Percentiles rank a stretch among this genome's conserved stretches.
Conservation (phyloP, 2,888 invertebrate species). For the Drosophila testacea region DNA sequence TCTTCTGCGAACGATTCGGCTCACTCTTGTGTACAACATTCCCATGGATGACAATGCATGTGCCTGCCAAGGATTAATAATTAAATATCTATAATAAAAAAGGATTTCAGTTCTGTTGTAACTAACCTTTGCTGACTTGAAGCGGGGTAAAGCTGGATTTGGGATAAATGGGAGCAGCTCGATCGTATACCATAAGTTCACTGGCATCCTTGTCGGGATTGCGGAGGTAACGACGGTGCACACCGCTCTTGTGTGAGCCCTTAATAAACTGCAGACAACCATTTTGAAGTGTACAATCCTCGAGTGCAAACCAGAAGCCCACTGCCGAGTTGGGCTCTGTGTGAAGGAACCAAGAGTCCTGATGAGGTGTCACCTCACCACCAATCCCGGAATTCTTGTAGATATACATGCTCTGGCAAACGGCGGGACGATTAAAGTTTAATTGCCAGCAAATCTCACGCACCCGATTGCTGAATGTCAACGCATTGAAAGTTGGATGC, state of each 20-base stretch:
- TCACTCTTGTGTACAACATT: conserved; percentile 97
- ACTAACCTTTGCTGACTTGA: conserved; percentile 93
- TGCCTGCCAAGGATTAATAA: conserved; percentile 86
- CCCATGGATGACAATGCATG: conserved; percentile 95
- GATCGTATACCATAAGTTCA: conserved; percentile 89
- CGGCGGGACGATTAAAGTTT: conserved; percentile 91
- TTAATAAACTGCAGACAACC: conserved; percentile 97
- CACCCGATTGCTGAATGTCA: conserved; percentile 94
- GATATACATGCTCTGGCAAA: conserved; percentile 99
- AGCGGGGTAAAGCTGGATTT: conserved; percentile 91
- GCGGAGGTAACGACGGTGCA: conserved; percentile 89
- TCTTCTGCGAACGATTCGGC: conserved; percentile 91
- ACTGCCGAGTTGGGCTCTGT: conserved; percentile 92
- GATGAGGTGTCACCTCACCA: conserved; percentile 93
- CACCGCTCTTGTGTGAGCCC: conserved; percentile 95
- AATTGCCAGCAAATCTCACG: conserved; percentile 91
- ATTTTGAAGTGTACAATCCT: conserved; percentile 96
- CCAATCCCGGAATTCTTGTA: conserved; percentile 97
- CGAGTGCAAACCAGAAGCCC: conserved; percentile 98
- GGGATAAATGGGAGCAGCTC: conserved; percentile 89
- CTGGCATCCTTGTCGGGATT: conserved; percentile 89
- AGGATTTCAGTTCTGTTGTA: background rate
- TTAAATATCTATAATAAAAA: background rate
- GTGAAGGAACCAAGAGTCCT: conserved; percentile 95
- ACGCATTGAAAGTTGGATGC: conserved; percentile 89